phyloP scores from a whole-genome alignment of 2,797 vertebrate species.

The Aselliscus stoliczkanus region DNA sequence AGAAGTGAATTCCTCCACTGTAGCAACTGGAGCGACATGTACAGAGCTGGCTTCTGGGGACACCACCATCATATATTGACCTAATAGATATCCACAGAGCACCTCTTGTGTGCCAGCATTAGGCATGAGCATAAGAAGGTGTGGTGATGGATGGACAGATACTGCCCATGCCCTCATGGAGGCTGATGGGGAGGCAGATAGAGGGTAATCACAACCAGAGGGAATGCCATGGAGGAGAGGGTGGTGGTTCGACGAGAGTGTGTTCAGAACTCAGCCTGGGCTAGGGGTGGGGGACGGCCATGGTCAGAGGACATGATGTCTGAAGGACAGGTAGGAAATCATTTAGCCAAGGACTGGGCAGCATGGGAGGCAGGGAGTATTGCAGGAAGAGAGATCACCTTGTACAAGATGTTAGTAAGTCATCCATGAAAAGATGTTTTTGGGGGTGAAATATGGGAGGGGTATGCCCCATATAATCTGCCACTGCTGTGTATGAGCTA shows the following conservation, averaged over 20 bases:
- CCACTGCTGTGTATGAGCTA: not conserved
- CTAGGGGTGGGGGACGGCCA: not conserved
- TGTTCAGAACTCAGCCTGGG: not conserved
- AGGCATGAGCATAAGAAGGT: not conserved
- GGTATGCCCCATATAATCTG: not conserved
- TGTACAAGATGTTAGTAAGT: not conserved
- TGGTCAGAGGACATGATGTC: not conserved
- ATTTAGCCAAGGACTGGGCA: not conserved
- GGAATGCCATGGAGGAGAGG: too few species aligned
- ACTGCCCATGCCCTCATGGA: rapidly evolving
- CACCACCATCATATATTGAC: not conserved
- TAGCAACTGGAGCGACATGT: not conserved
- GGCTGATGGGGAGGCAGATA: not conserved
- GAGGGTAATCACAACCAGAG: not conserved
- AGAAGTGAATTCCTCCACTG: not conserved
- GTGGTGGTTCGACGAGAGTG: rapidly evolving
- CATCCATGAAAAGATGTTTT: not conserved
- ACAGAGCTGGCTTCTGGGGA: not conserved
- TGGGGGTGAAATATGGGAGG: not conserved
- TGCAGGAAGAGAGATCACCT: not conserved
- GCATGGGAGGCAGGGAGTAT: not conserved
- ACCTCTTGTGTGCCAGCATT: not conserved
- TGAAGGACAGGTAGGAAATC: not conserved
- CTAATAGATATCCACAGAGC: not conserved
- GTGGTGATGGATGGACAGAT: not conserved